phyloP scores from a whole-genome alignment of 2,797 vertebrate genomes.

The Hirundo rustica region DNA sequence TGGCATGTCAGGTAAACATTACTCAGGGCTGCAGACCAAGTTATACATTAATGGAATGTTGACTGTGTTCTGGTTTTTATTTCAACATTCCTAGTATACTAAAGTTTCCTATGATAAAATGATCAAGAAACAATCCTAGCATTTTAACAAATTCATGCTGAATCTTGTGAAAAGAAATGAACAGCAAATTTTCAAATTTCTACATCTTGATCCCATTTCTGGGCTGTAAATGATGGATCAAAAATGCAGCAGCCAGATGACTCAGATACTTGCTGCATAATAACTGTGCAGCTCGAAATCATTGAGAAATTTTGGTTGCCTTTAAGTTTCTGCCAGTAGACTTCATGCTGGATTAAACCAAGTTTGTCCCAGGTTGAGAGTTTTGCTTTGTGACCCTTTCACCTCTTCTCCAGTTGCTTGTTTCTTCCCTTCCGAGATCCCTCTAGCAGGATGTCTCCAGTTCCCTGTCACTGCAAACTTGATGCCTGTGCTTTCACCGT shows the following conservation, averaged over 20 bases:
- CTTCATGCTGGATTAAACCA: neutral
- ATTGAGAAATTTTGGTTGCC: neutral
- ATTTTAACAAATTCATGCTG: neutral
- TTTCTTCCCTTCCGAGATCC: neutral
- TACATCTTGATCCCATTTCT: neutral
- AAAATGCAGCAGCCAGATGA: neutral
- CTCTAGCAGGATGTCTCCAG: neutral
- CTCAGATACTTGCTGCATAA: neutral
- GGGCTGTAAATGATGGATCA: neutral
- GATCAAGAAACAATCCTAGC: neutral
- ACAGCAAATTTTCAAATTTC: neutral
- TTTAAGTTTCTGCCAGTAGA: neutral
- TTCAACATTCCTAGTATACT: neutral
- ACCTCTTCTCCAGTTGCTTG: neutral
- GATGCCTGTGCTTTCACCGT: fast-evolving
- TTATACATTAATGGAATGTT: neutral
- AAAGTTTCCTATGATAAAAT: neutral
- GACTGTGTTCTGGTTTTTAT: neutral
- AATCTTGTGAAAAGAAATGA: neutral
- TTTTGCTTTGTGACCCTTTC: neutral
- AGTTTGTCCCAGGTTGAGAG: neutral
- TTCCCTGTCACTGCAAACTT: neutral
- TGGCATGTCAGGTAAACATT: neutral
- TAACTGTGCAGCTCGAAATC: neutral
- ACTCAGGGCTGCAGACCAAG: constrained; percentile 1